Conservation (phyloP, 2,113 vertebrate genomes). For the Helogale parvula region DNA sequence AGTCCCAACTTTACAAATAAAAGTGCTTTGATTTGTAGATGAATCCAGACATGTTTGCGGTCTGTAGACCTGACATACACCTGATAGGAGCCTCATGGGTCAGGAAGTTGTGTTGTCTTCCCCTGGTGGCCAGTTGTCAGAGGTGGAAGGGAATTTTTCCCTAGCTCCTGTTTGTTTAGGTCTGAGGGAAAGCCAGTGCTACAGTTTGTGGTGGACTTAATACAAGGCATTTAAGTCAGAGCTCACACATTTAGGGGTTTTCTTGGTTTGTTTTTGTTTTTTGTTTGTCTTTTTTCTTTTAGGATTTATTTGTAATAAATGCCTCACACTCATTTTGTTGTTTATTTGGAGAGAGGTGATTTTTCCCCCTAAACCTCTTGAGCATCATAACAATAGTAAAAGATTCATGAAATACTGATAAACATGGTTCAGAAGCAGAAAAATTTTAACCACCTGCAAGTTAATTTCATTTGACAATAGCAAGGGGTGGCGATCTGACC, state of each 20-base stretch:
- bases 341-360: constrained; percentile 30
- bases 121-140: no score
- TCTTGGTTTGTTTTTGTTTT: no score
- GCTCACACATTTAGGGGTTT: neutral
- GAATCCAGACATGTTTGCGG: neutral
- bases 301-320: constrained; percentile 1
- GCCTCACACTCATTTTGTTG: neutral
- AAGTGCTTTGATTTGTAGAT: neutral
- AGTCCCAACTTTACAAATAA: neutral
- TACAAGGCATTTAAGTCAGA: neutral
- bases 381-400: neutral
- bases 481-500: neutral
- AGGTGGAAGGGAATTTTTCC: neutral
- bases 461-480: neutral
- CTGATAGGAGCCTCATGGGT: neutral
- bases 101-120: neutral
- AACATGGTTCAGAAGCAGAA: neutral
- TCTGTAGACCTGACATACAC: neutral
- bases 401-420: fast-evolving
- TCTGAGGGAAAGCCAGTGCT: neutral
- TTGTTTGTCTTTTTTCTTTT: neutral
- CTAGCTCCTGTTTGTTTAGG: neutral
- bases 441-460: neutral
- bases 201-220: neutral
- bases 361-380: neutral